Evolutionary conservation across 2,113 vertebrate species (phyloP).

Genomic region (Pachyramphus minor): DNA sequence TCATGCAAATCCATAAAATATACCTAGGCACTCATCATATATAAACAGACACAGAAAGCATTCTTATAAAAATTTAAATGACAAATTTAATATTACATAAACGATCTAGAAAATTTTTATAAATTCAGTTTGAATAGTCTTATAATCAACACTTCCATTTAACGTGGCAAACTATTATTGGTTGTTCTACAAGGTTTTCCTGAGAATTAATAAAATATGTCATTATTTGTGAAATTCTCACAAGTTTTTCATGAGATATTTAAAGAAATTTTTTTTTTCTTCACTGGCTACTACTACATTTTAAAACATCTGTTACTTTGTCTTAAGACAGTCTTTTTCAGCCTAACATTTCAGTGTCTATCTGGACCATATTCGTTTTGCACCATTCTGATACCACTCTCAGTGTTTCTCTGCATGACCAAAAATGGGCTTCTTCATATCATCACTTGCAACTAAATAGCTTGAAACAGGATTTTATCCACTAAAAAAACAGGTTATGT

Average conservation of each 20-base stretch:
- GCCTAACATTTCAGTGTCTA: background rate
- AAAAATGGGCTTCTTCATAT: background rate
- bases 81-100: background rate
- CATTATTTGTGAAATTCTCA: background rate
- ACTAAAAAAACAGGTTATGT: background rate
- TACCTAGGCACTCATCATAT: background rate
- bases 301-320: background rate
- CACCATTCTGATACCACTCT: background rate
- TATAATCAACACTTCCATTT: background rate
- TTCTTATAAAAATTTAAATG: background rate
- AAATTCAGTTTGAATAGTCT: background rate
- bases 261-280: background rate
- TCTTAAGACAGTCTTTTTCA: background rate
- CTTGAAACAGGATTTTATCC: background rate
- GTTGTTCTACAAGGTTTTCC: background rate
- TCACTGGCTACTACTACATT: background rate
- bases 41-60: background rate
- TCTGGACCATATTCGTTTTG: background rate
- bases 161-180: background rate
- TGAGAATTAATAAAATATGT: background rate
- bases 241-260: background rate
- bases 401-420: background rate
- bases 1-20: background rate
- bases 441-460: background rate
- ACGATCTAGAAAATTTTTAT: background rate